Percentiles rank a stretch among this genome's conserved stretches.
Evolutionary conservation across 2,797 vertebrate genomes (phyloP).

Genomic region (Gambusia yucatana): DNA sequence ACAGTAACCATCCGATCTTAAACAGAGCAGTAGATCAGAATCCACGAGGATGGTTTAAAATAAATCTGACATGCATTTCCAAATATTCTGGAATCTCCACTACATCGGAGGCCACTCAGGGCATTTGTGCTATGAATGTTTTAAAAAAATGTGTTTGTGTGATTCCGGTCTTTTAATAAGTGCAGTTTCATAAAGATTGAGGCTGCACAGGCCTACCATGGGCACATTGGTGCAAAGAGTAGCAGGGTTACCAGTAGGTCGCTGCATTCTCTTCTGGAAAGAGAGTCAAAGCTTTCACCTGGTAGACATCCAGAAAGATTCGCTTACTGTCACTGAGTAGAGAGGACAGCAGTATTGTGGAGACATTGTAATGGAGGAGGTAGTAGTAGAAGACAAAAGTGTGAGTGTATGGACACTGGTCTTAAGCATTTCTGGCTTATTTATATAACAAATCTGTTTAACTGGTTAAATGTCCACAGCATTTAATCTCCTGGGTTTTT

Average conservation of each 20-base stretch:
- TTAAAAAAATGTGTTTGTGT: slow-evolving; percentile 9
- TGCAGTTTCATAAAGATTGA: slow-evolving; percentile 14
- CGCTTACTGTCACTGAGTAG: slow-evolving; percentile 43
- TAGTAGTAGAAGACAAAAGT: slow-evolving; percentile 29
- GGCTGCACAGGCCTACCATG: slow-evolving; percentile 20
- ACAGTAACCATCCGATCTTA: neutral
- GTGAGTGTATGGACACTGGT: slow-evolving; percentile 25
- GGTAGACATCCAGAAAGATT: slow-evolving; percentile 45
- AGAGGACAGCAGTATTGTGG: slow-evolving; percentile 45
- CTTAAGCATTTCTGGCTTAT: slow-evolving; percentile 39
- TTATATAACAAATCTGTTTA: slow-evolving; percentile 31
- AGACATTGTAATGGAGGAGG: slow-evolving; percentile 58
- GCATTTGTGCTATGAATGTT: neutral
- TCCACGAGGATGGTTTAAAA: slow-evolving; percentile 22
- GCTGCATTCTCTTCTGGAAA: slow-evolving; percentile 57
- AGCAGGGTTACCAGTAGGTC: slow-evolving; percentile 74
- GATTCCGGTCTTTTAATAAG: slow-evolving; percentile 19
- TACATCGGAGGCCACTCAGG: slow-evolving; percentile 13
- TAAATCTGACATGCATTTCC: slow-evolving; percentile 8
- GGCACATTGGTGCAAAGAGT: slow-evolving; percentile 60
- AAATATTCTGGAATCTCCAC: slow-evolving; percentile 1
- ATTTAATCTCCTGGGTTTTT: neutral
- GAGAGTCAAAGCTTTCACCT: slow-evolving; percentile 62
- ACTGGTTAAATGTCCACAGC: neutral
- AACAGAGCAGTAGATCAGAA: neutral